A percentile compares a stretch with the other conserved stretches of the same genome.
Conservation (phyloP, 30 jellyfish, hydroid and myxozoan species). For the Morbakka virulenta region DNA sequence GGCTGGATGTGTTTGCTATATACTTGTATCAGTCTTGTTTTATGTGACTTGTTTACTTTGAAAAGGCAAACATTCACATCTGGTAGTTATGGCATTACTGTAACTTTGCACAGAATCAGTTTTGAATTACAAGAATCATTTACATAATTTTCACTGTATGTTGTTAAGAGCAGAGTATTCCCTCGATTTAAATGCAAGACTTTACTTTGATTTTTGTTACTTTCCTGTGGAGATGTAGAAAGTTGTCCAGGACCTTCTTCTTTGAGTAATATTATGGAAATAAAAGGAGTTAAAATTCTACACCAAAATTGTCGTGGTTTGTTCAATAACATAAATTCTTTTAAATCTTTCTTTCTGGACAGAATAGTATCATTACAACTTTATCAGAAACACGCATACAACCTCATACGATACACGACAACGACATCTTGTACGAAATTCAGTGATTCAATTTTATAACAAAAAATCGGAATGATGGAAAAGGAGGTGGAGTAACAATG, state of each 20-base stretch:
- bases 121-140: slow-evolving; percentile 4
- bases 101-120: not conserved
- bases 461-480: too few species aligned
- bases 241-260: slow-evolving; percentile 15
- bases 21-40: slow-evolving; percentile 1
- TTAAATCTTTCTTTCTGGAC: not conserved
- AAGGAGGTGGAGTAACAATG: too few species aligned
- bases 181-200: slow-evolving; percentile 10
- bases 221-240: slow-evolving; percentile 1
- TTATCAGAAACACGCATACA: slow-evolving; percentile 24
- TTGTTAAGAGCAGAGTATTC: slow-evolving; percentile 4
- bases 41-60: not conserved
- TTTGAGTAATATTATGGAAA: too few species aligned
- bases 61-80: not conserved
- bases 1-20: too few species aligned
- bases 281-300: too few species aligned
- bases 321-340: not conserved
- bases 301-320: too few species aligned
- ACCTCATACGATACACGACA: too few species aligned
- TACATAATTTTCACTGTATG: too few species aligned
- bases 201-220: slow-evolving; percentile 1
- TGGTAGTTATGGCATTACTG: not conserved
- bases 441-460: too few species aligned
- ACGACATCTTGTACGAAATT: slow-evolving; percentile 9
- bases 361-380: not conserved